Evolutionary conservation across 2,797 vertebrate genomes (phyloP), one percentile per base, ranked within the genome.

Genomic region (Chloroceryle amazona): DNA sequence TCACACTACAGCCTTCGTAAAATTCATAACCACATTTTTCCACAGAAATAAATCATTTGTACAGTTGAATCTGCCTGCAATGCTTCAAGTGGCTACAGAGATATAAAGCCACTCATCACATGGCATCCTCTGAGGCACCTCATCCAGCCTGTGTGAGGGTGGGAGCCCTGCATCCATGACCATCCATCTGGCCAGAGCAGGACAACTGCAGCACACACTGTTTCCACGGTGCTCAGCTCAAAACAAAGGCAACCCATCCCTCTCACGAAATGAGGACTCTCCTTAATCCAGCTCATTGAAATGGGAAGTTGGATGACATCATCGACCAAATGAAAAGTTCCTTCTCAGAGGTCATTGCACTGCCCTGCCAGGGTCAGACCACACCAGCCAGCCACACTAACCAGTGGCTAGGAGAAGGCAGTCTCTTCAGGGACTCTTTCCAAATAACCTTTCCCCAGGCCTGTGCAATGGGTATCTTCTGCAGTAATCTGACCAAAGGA

Each of bases 81-180:
- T 15, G 31, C 20, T 82, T 57, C 31, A 44, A 33, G 63, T 31
- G 52, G 33, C 42, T 78, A 46, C 31, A 41, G 46, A 86, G 71
- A 46, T 10, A 10, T 19, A 71, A 80, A 79, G n/a, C 37, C 1
- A 0, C 35, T 75, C 39, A 26, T 66, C 33, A 29, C n/a, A 11
- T 13, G 8, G 26, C 20, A 71, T 29, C 60, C 44, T 33, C 44
- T 12, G 49, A 49, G 33, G 33, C n/a, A 75, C 16, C 31, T 78
- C 46, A 22, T 7, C 55, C 33, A 68, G 39, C 5, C 23, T 6
- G 13, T 8, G 0, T 0, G 1, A 78, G 31, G 39, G 28, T 37
- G 72, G 58, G 23, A 81, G 65, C 26, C 21, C 57, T 22, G 39
- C 1, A 0, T 18, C 46, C 42, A 20, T 2, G 2, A 28, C 66